A percentile compares a stretch with the other conserved stretches of the same genome.
These are phyloP conservation scores for Ceratitis capitata DNA, from an alignment of 1,140 invertebrate species.

Conservation along the genomic window DNA sequence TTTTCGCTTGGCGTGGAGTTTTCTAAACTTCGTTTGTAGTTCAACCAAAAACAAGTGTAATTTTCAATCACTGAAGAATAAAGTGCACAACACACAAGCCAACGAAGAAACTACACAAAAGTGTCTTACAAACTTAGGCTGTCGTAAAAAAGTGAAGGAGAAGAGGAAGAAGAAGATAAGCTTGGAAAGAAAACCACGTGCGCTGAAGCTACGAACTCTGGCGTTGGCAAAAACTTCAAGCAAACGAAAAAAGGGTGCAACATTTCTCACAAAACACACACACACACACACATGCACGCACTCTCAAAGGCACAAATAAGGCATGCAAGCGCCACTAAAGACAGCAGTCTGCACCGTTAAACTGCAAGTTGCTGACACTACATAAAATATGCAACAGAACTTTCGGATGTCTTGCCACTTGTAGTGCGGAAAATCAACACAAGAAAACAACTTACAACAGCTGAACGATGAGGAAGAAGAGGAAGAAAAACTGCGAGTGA, in stretches of 20 bases:
- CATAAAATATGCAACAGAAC: conserved; percentile 11
- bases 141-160: too few relatives aligned
- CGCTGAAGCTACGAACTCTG: neutral
- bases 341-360: neutral
- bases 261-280: neutral
- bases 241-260: neutral
- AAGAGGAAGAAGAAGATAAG: too few relatives aligned
- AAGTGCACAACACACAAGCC: too few relatives aligned
- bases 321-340: neutral
- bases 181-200: too few relatives aligned
- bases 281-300: neutral
- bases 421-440: conserved; percentile 16
- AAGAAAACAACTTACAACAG: neutral
- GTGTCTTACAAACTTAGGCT: too few relatives aligned
- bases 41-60: neutral
- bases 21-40: neutral
- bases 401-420: neutral
- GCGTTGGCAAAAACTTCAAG: neutral
- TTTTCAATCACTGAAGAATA: too few relatives aligned
- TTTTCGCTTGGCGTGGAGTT: too few relatives aligned
- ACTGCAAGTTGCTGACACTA: neutral
- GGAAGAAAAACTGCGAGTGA: neutral
- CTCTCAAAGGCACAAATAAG: too few relatives aligned
- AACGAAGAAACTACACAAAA: too few relatives aligned
- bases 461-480: neutral